Evolutionary conservation across 1,140 invertebrate genomes (phyloP).

Genomic region (Sycophaga agraensis): DNA sequence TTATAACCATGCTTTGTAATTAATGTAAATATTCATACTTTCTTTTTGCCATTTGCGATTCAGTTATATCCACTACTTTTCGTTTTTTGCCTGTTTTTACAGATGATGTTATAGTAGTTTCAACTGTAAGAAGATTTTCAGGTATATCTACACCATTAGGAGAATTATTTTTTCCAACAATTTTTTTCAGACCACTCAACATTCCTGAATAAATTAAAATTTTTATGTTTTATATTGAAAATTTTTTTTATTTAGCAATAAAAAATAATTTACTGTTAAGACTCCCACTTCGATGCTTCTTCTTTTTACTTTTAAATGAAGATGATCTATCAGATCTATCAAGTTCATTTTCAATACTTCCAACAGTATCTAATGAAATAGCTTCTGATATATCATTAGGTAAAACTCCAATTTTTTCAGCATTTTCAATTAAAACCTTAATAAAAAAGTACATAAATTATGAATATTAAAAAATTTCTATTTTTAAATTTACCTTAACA

Average conservation of each 20-base stretch:
- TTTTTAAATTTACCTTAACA: conserved; percentile 57
- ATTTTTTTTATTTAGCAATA: conserved; percentile 3
- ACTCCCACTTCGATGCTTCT: conserved; percentile 78
- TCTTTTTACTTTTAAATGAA: conserved; percentile 63
- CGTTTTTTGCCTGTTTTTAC: conserved; percentile 65
- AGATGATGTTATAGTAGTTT: conserved; percentile 49
- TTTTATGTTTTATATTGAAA: not conserved
- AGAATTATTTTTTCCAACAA: conserved; percentile 63
- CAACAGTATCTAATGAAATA: conserved; percentile 55
- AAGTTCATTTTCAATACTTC: conserved; percentile 58
- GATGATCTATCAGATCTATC: conserved; percentile 49
- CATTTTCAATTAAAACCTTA: conserved; percentile 76
- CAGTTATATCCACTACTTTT: conserved; percentile 54
- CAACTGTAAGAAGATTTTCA: conserved; percentile 28
- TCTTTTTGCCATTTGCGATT: conserved; percentile 58
- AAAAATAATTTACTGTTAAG: conserved; percentile 69
- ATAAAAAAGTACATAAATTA: conserved; percentile 39
- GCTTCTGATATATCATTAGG: conserved; percentile 61
- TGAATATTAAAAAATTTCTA: not conserved
- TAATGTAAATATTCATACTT: conserved; percentile 52
- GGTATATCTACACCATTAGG: conserved; percentile 52
- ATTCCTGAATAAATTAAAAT: conserved; percentile 62
- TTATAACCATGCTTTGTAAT: conserved; percentile 24
- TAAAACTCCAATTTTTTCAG: conserved; percentile 71
- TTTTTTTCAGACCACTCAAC: conserved; percentile 75